Conservation (phyloP, 2,888 invertebrate species). For the Dryadula phaetusa region DNA sequence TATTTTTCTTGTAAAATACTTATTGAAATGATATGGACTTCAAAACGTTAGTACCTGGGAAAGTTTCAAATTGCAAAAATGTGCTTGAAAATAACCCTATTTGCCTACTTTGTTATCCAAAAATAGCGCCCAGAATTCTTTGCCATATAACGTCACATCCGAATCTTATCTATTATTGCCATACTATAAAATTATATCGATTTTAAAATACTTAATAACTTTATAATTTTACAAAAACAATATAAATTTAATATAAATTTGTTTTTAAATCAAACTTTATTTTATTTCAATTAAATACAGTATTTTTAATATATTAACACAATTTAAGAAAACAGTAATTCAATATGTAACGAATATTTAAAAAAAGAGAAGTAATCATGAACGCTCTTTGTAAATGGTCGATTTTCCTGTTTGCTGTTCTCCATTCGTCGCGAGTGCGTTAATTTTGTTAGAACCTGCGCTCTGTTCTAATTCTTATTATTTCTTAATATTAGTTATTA, state of each 20-base stretch:
- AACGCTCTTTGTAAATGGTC: conserved; percentile 78
- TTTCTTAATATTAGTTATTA: conserved; percentile 79
- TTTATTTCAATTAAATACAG: not conserved
- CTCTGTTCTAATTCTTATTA: conserved; percentile 71
- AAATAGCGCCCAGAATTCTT: conserved; percentile 75
- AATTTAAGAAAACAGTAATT: conserved; percentile 29
- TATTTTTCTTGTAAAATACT: too few species aligned
- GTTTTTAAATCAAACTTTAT: not conserved
- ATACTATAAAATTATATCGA: conserved; percentile 41
- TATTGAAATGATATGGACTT: conserved; percentile 37
- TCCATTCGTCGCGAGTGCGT: conserved; percentile 76
- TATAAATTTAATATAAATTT: conserved; percentile 4
- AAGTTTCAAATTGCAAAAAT: conserved; percentile 82
- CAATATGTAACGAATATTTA: conserved; percentile 29
- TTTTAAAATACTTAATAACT: conserved; percentile 19
- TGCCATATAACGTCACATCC: conserved; percentile 68
- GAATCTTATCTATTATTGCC: conserved; percentile 57
- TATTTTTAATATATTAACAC: conserved; percentile 3
- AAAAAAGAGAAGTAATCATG: conserved; percentile 51
- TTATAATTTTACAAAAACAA: conserved; percentile 34
- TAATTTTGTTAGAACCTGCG: conserved; percentile 74
- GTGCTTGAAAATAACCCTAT: conserved; percentile 77
- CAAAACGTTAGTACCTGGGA: conserved; percentile 55
- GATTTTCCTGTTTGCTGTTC: conserved; percentile 83
- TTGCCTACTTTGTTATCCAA: conserved; percentile 72